Base-by-base conservation (phyloP, 2,797 vertebrate species). In the Oceanodroma leucorhoa region DNA sequence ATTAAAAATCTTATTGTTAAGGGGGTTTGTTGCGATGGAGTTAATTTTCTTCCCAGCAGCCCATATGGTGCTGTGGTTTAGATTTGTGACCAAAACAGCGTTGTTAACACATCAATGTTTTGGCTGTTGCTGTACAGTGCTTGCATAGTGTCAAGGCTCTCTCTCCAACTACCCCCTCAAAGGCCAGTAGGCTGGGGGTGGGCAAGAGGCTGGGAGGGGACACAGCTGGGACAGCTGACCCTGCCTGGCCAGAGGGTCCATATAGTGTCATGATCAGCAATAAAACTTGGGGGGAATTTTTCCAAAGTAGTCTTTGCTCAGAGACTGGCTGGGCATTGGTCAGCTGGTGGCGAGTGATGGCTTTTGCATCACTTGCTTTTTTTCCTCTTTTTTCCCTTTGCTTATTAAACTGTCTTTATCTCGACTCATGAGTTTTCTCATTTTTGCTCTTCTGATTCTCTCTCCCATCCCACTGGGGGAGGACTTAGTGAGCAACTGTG, bases 1-100 rank as follows among this genome's bases (percentile, higher is more conserved):
- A 36, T 6, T 54, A 64, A 55, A 75, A 67, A 76, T 38, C 11
- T 29, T 67, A 34, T 3, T 45, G 23, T 60, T 60, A 51, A 0
- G 1, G 9, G 5, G 5, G 10, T 24, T 83, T 3, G 1, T 8
- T 40, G 9, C 3, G 6, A 3, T 64, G 22, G 36, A 69, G 46
- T 30, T 60, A 18, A 43, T 61, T 87, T 78, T 79, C n/a, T 55
- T 80, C n/a, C 15, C 17, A 85, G 38, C 41, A 70, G 51, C 30
- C 32, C 26, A n/a, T 27, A 48, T 0, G 2, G 36, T 76, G 29
- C 38, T 83, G 10, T 58, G 27, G 14, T 88, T 53, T 58, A 55
- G 14, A 53, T 70, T 32, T 53, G 34, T 50, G 43, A 62, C 24
- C 3, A 16, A 61, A 66, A 3, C 7, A 26, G 22, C 4, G 29